These are phyloP conservation scores for Zosterops hypoxanthus DNA, from an alignment of 2,113 vertebrate genomes.

Conservation along the genomic window DNA sequence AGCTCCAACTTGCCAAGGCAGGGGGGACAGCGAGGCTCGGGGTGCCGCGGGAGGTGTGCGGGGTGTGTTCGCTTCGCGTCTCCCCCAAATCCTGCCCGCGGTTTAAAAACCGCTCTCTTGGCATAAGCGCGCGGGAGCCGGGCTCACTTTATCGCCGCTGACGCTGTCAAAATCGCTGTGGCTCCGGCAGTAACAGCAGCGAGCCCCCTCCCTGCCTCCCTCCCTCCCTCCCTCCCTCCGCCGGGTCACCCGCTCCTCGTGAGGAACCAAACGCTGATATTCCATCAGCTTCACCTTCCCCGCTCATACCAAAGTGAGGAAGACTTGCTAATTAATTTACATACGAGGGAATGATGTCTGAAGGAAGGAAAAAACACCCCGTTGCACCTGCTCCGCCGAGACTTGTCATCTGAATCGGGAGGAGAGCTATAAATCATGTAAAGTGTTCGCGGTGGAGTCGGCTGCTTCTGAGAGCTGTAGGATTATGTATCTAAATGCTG, in stretches of 20 bases:
- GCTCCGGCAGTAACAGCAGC: neutral
- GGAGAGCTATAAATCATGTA: constrained; percentile 49
- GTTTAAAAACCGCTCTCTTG: neutral
- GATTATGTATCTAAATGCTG: constrained; percentile 52
- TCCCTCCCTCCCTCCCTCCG: neutral
- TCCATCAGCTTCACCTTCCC: neutral
- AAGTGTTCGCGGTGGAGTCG: constrained; percentile 12
- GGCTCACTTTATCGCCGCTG: neutral
- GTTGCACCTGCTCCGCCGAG: constrained; percentile 50
- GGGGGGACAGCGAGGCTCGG: neutral
- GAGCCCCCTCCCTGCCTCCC: neutral
- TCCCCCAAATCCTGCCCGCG: neutral
- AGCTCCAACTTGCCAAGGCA: neutral
- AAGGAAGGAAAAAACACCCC: neutral
- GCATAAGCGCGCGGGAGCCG: neutral
- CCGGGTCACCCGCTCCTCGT: neutral
- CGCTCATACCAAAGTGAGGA: neutral
- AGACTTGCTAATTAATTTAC: constrained; percentile 26
- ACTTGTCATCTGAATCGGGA: neutral
- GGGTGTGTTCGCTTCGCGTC: neutral
- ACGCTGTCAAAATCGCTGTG: neutral
- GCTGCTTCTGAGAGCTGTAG: constrained; percentile 6
- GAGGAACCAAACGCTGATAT: neutral
- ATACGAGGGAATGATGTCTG: neutral
- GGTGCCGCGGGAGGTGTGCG: neutral